These are phyloP conservation scores for Chamaea fasciata DNA, from an alignment of 2,113 vertebrate genomes.

Conservation along the genomic window DNA sequence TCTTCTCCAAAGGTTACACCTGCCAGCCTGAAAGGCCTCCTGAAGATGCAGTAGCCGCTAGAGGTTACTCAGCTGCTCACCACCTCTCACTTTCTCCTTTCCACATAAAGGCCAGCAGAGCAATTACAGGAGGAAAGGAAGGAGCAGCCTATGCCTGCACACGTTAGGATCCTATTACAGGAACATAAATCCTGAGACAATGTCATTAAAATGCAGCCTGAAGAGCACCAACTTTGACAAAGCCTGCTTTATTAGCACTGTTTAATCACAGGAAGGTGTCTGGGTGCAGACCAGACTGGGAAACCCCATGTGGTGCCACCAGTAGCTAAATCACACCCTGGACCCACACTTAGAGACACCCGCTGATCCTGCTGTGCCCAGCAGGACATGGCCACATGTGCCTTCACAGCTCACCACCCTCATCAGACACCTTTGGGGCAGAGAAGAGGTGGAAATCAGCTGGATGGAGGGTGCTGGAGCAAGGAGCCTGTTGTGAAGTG, in stretches of 20 bases:
- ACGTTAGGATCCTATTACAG: neutral
- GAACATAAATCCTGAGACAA: constrained; percentile 1
- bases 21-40: constrained; percentile 54
- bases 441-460: neutral
- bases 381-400: accelerated
- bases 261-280: neutral
- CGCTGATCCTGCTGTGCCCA: neutral
- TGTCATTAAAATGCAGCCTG: constrained; percentile 20
- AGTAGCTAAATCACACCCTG: neutral
- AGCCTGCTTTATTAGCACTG: neutral
- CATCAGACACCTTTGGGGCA: neutral
- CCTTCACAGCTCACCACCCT: neutral
- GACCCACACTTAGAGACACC: neutral
- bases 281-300: neutral
- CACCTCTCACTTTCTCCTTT: constrained; percentile 26
- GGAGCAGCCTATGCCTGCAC: neutral
- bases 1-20: constrained; percentile 63
- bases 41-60: constrained; percentile 56
- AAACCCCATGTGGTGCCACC: neutral
- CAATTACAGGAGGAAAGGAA: constrained; percentile 46
- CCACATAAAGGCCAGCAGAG: constrained; percentile 39
- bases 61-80: constrained; percentile 45
- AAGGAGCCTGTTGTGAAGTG: neutral
- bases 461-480: neutral
- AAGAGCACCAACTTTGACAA: constrained; percentile 1